A percentile compares a stretch with the other conserved stretches of the same genome.
phyloP scores from a whole-genome alignment of 2,797 vertebrate species.

The Molossus molossus region DNA sequence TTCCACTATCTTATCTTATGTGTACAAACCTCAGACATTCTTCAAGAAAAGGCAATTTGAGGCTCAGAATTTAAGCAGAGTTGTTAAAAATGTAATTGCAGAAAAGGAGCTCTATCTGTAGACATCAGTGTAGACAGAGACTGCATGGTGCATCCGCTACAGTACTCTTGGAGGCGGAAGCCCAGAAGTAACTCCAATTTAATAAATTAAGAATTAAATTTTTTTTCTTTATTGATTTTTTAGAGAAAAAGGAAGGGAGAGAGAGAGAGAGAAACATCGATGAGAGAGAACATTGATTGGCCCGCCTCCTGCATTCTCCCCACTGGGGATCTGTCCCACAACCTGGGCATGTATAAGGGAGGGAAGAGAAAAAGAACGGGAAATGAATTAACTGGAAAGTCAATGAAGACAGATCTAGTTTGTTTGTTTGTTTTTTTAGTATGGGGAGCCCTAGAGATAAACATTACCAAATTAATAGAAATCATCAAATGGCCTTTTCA shows the following conservation, averaged over 20 bases:
- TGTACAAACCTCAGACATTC: constrained; percentile 73
- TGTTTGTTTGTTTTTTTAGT: too few species aligned
- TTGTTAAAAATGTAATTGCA: constrained; percentile 79
- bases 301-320: too few species aligned
- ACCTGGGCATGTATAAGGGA: background rate
- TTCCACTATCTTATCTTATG: constrained; percentile 82
- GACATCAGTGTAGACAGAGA: constrained; percentile 10
- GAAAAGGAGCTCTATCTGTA: constrained; percentile 50
- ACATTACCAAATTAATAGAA: constrained; percentile 34
- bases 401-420: background rate
- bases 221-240: background rate
- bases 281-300: too few species aligned
- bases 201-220: background rate
- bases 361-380: background rate
- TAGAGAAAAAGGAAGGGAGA: too few species aligned
- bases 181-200: background rate
- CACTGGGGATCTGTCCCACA: too few species aligned
- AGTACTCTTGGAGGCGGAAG: background rate
- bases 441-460: background rate
- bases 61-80: constrained; percentile 62
- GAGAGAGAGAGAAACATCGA: too few species aligned
- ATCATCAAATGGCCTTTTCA: constrained; percentile 14
- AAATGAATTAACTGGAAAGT: constrained; percentile 54
- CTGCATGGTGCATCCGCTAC: background rate
- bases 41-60: constrained; percentile 69